phyloP scores from a whole-genome alignment of 2,888 invertebrate genomes.

The Melikaiella ostensackeni region DNA sequence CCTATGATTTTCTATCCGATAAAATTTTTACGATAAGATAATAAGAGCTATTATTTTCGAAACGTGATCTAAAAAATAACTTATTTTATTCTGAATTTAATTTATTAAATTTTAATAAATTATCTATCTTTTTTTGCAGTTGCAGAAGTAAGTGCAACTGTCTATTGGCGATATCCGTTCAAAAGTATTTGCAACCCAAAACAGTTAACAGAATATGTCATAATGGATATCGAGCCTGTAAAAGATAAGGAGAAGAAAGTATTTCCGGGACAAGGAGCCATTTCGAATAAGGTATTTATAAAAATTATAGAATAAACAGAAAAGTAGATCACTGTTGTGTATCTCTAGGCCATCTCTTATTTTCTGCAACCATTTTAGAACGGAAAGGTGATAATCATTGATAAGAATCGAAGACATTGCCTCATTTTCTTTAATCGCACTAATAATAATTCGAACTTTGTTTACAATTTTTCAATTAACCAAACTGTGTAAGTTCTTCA shows the following conservation, averaged over 20 bases:
- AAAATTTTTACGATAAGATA: not conserved
- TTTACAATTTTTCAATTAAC: not conserved
- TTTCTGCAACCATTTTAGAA: not conserved
- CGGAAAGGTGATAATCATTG: not conserved
- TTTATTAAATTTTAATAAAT: not conserved
- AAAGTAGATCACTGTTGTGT: not conserved
- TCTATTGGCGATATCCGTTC: conserved; percentile 94
- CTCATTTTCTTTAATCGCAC: not conserved
- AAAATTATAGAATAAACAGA: conserved; percentile 2
- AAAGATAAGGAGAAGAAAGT: conserved; percentile 85
- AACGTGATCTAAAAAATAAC: not conserved
- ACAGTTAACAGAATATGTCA: conserved; percentile 93
- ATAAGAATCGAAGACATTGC: not conserved
- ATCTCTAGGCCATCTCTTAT: not conserved
- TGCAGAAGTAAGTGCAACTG: conserved; percentile 88
- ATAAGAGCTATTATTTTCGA: not conserved
- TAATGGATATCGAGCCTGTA: conserved; percentile 95
- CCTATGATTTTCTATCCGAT: not conserved
- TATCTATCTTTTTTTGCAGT: conserved; percentile 78
- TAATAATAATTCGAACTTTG: not conserved
- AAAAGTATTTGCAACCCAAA: conserved; percentile 92
- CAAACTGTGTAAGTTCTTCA: not conserved
- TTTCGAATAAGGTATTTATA: conserved; percentile 84
- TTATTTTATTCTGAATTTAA: not conserved
- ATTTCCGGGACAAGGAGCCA: conserved; percentile 92